These are phyloP conservation scores for Enteromius unitaeniatus DNA, from an alignment of 2,797 vertebrate species.

Conservation along the genomic window DNA sequence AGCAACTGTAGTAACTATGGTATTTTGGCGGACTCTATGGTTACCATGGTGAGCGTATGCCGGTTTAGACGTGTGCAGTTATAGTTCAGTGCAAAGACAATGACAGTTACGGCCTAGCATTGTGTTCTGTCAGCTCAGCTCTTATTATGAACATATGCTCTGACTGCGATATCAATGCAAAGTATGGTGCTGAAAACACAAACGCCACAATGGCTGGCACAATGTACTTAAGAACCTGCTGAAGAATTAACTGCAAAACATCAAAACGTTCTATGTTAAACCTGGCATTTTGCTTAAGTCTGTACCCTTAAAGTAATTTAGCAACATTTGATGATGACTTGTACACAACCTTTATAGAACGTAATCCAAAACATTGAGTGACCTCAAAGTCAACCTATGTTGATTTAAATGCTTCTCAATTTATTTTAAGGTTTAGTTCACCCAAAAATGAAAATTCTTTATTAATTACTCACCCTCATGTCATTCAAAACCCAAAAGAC, in stretches of 20 bases:
- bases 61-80: conserved; percentile 19
- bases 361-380: neutral
- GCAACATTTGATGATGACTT: neutral
- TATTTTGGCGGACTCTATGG: conserved; percentile 27
- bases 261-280: neutral
- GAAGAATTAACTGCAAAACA: neutral
- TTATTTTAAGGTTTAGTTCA: neutral
- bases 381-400: too few species aligned
- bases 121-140: conserved; percentile 14
- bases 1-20: conserved; percentile 23
- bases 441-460: too few species aligned
- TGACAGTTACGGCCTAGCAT: conserved; percentile 10
- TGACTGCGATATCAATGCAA: neutral
- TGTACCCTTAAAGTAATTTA: too few species aligned
- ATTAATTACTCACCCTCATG: too few species aligned
- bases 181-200: neutral
- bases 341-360: neutral
- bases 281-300: neutral
- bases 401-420: neutral
- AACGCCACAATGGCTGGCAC: neutral
- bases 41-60: conserved; percentile 29
- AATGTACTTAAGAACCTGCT: neutral
- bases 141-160: neutral
- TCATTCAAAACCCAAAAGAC: too few species aligned
- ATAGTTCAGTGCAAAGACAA: conserved; percentile 13